A percentile compares a stretch with the other conserved stretches of the same genome.
These are phyloP conservation scores for Tigriopus californicus DNA, from an alignment of 2,888 invertebrate species.

Conservation along the genomic window DNA sequence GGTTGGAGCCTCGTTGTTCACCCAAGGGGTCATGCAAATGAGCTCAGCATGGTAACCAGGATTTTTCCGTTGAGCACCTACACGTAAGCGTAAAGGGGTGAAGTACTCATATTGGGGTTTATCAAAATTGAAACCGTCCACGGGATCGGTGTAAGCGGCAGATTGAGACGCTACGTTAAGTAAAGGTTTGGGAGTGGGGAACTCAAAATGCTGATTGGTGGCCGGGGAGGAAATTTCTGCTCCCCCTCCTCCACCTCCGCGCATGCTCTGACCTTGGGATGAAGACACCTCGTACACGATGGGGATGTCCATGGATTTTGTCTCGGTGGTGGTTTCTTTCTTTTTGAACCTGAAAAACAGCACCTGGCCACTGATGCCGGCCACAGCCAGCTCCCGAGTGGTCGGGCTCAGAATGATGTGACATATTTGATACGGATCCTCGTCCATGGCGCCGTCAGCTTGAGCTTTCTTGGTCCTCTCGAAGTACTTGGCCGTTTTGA, in stretches of 20 bases:
- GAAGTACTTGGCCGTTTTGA: constrained; percentile 86
- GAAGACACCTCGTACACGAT: constrained; percentile 56
- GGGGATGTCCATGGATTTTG: constrained; percentile 69
- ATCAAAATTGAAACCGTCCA: constrained; percentile 24
- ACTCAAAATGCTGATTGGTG: constrained; percentile 46
- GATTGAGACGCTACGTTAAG: constrained; percentile 27
- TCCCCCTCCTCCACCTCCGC: not conserved
- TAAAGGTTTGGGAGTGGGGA: constrained; percentile 32
- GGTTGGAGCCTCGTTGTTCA: constrained; percentile 55
- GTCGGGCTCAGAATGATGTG: constrained; percentile 80
- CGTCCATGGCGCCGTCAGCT: constrained; percentile 14
- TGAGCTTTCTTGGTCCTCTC: constrained; percentile 34
- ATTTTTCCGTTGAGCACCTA: constrained; percentile 60
- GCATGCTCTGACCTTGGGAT: constrained; percentile 41
- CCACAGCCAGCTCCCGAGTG: constrained; percentile 69
- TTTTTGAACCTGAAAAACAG: constrained; percentile 89
- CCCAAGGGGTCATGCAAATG: constrained; percentile 73
- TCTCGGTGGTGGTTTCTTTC: constrained; percentile 62
- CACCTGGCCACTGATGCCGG: constrained; percentile 76
- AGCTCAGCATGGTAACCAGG: constrained; percentile 94
- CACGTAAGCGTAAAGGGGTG: constrained; percentile 41
- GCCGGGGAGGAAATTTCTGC: not conserved
- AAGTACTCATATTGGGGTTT: constrained; percentile 22
- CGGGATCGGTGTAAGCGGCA: constrained; percentile 28
- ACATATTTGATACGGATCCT: constrained; percentile 76